Evolutionary conservation across 2,888 invertebrate genomes (phyloP).

Genomic region (Troglohyphantes excavatus): DNA sequence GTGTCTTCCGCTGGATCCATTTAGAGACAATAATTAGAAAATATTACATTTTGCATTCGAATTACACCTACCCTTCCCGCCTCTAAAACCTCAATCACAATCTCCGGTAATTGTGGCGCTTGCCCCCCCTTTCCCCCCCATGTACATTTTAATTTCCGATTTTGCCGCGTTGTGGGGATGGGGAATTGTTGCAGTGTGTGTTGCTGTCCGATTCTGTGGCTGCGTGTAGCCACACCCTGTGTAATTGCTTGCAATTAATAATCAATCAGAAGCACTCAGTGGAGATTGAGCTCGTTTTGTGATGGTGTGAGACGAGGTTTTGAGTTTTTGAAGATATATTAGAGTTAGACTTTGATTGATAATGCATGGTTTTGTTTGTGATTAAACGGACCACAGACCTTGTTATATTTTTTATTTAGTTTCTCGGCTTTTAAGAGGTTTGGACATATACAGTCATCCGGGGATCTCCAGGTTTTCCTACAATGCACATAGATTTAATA

Average conservation of each 20-base stretch:
- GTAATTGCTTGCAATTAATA: slow-evolving; percentile 63
- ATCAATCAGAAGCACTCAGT: slow-evolving; percentile 42
- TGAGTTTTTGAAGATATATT: too few species aligned
- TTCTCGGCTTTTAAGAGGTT: too few species aligned
- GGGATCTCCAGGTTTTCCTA: too few species aligned
- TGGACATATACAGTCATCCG: too few species aligned
- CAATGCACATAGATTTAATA: too few species aligned
- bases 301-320: not conserved
- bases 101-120: slow-evolving; percentile 37
- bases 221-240: slow-evolving; percentile 50
- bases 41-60: slow-evolving; percentile 34
- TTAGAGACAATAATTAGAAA: slow-evolving; percentile 47
- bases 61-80: not conserved
- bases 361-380: too few species aligned
- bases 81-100: slow-evolving; percentile 33
- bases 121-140: not conserved
- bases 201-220: not conserved
- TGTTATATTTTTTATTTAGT: too few species aligned
- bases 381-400: too few species aligned
- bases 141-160: slow-evolving; percentile 36
- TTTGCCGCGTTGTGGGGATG: slow-evolving; percentile 23
- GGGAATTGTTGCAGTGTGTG: slow-evolving; percentile 29
- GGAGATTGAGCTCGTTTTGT: not conserved
- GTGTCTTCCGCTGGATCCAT: slow-evolving; percentile 6
- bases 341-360: too few species aligned